These are phyloP conservation scores for Martes flavigula DNA, from an alignment of 2,797 vertebrate genomes.

Conservation along the genomic window DNA sequence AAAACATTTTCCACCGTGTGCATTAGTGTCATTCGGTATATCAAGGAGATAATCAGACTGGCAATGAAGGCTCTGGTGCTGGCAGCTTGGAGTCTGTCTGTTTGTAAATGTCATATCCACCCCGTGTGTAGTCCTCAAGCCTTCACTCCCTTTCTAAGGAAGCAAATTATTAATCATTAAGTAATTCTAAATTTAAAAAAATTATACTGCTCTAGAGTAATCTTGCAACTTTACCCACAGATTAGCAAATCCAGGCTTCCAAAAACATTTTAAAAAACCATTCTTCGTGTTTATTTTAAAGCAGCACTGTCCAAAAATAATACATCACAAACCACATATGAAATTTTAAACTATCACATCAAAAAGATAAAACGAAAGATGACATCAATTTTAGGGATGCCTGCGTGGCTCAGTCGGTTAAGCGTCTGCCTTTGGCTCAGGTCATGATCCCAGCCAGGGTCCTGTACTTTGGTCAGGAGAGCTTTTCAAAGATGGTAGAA, in stretches of 20 bases:
- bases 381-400: background rate
- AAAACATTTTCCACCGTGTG: conserved; percentile 46
- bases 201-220: conserved; percentile 23
- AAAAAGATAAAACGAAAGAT: conserved; percentile 2
- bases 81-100: background rate
- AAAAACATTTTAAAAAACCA: conserved; percentile 34
- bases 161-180: conserved; percentile 66
- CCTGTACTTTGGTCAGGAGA: background rate
- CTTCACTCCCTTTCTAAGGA: conserved; percentile 44
- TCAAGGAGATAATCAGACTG: conserved; percentile 40
- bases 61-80: conserved; percentile 18
- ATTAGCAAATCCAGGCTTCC: conserved; percentile 32
- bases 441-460: too few relatives aligned
- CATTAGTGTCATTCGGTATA: background rate
- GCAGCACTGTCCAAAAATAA: conserved; percentile 21
- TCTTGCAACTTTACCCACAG: background rate
- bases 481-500: background rate
- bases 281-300: conserved; percentile 63
- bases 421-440: background rate
- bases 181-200: conserved; percentile 55
- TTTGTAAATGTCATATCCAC: conserved; percentile 47
- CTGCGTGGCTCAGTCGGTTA: background rate
- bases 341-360: conserved; percentile 3
- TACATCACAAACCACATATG: background rate
- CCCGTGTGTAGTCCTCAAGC: conserved; percentile 46